Evolutionary conservation across 2,113 vertebrate species (phyloP).

Genomic region (Perccottus glenii): DNA sequence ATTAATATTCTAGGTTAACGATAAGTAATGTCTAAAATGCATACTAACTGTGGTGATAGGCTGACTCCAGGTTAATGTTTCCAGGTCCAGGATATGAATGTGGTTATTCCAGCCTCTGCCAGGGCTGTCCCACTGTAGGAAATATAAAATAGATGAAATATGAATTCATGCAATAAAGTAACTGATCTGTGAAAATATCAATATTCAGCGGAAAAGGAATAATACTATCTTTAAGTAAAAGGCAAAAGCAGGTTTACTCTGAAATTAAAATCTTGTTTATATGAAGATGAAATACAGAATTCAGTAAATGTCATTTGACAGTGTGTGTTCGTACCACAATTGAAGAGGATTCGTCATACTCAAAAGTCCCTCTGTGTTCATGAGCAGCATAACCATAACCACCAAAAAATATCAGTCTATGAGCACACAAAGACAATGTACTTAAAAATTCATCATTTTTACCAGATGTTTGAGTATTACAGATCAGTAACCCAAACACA

Average conservation of each 20-base stretch:
- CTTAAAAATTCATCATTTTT: neutral
- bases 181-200: no score
- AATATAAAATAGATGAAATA: neutral
- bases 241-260: no score
- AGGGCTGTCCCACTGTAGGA: slow-evolving; percentile 75
- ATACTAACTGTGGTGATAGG: slow-evolving; percentile 87
- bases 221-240: no score
- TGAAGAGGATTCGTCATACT: slow-evolving; percentile 93
- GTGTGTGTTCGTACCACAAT: slow-evolving; percentile 80
- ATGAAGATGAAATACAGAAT: no score
- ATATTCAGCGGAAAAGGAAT: no score
- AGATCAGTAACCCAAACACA: slow-evolving; percentile 28
- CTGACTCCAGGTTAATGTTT: slow-evolving; percentile 90
- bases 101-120: slow-evolving; percentile 97
- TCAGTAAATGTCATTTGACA: no score
- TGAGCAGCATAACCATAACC: slow-evolving; percentile 93
- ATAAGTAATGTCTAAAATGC: neutral
- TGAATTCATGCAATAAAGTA: no score
- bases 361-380: slow-evolving; percentile 88
- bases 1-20: neutral
- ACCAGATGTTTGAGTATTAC: neutral
- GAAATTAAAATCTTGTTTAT: no score
- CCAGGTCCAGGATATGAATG: slow-evolving; percentile 92
- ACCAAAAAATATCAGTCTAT: slow-evolving; percentile 93
- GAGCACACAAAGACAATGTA: slow-evolving; percentile 20